These are phyloP conservation scores for Notothenia coriiceps DNA, from an alignment of 2,113 vertebrate genomes.

Conservation along the genomic window DNA sequence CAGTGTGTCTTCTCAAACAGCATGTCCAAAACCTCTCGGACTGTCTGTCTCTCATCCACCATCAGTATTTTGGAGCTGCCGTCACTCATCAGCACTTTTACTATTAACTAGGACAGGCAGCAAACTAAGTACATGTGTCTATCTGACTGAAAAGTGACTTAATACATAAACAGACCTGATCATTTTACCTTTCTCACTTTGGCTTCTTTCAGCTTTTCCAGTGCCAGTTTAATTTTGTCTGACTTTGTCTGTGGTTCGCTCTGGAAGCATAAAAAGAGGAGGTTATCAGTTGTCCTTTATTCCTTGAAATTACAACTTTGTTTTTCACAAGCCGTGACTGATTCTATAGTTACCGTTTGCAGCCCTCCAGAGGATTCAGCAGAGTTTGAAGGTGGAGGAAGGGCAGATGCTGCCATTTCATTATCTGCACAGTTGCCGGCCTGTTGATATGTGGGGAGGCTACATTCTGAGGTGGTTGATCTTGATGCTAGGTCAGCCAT, in stretches of 20 bases:
- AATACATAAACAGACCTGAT: neutral
- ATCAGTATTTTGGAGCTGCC: slow-evolving; percentile 92
- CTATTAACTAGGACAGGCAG: slow-evolving; percentile 83
- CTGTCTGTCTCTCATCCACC: slow-evolving; percentile 93
- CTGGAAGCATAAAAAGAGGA: slow-evolving; percentile 65
- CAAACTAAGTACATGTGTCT: neutral
- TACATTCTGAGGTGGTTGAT: neutral
- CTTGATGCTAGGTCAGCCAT: slow-evolving; percentile 90
- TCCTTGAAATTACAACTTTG: neutral
- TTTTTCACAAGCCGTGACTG: neutral
- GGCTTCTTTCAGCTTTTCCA: slow-evolving; percentile 94
- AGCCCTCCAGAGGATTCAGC: neutral
- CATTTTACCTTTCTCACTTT: slow-evolving; percentile 91
- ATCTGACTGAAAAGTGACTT: neutral
- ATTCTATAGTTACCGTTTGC: slow-evolving; percentile 9
- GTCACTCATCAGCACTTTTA: slow-evolving; percentile 91
- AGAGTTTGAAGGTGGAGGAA: neutral
- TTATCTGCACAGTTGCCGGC: neutral
- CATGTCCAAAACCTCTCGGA: slow-evolving; percentile 90
- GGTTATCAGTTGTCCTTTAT: too few relatives aligned
- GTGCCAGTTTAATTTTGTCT: slow-evolving; percentile 91
- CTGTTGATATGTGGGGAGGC: neutral
- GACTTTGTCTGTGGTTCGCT: slow-evolving; percentile 88
- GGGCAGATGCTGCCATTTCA: neutral
- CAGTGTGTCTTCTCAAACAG: slow-evolving; percentile 96